A percentile compares a stretch with the other conserved stretches of the same genome.
Conservation (phyloP, 2,888 invertebrate species). For the Cancer borealis region DNA sequence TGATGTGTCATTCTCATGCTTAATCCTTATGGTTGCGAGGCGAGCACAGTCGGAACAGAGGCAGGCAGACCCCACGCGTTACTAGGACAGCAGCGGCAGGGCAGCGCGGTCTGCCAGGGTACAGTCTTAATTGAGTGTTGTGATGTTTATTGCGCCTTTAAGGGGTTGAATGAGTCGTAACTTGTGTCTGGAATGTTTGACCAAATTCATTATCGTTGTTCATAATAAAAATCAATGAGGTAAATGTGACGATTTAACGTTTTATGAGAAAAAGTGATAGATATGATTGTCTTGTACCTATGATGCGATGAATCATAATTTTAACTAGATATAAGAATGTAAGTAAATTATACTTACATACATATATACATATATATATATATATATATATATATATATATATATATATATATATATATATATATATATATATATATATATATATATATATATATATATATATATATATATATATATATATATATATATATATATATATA, state of each 20-base stretch:
- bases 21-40: not conserved
- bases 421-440: no score
- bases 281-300: not conserved
- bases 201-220: not conserved
- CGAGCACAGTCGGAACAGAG: conserved; percentile 34
- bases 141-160: not conserved
- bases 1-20: not conserved
- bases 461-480: no score
- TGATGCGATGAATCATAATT: not conserved
- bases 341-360: not conserved
- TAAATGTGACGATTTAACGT: not conserved
- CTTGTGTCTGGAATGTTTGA: conserved; percentile 12
- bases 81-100: not conserved
- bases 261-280: not conserved
- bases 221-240: not conserved
- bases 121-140: conserved; percentile 20
- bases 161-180: not conserved
- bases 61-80: not conserved
- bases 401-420: no score
- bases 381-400: no score
- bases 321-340: not conserved
- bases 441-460: no score
- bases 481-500: no score
- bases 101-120: conserved; percentile 6
- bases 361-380: not conserved